Evolutionary conservation across 2,797 vertebrate genomes (phyloP).

Genomic region (Cryptoprocta ferox): DNA sequence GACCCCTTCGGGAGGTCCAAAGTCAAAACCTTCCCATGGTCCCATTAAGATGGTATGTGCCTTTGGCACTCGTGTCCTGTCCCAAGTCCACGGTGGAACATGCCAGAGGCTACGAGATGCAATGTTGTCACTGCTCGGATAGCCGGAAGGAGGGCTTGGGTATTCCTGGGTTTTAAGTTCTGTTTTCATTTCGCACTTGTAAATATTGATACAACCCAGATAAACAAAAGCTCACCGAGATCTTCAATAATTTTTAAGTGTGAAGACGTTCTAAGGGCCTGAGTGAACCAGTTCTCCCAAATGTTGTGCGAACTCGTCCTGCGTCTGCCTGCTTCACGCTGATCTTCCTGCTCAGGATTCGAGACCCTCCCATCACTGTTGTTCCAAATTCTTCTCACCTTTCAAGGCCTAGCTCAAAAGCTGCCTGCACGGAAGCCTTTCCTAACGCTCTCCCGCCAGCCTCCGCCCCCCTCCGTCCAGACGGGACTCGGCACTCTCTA

Average conservation of each 20-base stretch:
- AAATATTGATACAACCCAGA: background rate
- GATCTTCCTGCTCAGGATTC: background rate
- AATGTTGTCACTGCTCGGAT: background rate
- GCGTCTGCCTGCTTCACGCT: background rate
- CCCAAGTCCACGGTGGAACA: background rate
- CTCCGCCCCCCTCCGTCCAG: background rate
- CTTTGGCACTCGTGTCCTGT: background rate
- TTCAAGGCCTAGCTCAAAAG: background rate
- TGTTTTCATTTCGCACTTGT: background rate
- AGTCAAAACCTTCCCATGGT: background rate
- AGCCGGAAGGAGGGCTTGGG: background rate
- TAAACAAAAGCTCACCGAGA: background rate
- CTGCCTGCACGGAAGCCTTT: background rate
- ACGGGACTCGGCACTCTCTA: background rate
- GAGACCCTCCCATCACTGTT: too few relatives aligned
- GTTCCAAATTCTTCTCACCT: background rate
- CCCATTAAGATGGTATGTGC: background rate
- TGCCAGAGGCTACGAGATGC: background rate
- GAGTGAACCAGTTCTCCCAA: background rate
- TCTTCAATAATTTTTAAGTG: background rate
- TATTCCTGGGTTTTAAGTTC: background rate
- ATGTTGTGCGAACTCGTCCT: accelerated
- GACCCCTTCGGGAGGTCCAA: background rate
- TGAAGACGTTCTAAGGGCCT: background rate
- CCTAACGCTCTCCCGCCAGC: background rate